Evolutionary conservation across 2,797 vertebrate genomes (phyloP).

Genomic region (Erpetoichthys calabaricus): DNA sequence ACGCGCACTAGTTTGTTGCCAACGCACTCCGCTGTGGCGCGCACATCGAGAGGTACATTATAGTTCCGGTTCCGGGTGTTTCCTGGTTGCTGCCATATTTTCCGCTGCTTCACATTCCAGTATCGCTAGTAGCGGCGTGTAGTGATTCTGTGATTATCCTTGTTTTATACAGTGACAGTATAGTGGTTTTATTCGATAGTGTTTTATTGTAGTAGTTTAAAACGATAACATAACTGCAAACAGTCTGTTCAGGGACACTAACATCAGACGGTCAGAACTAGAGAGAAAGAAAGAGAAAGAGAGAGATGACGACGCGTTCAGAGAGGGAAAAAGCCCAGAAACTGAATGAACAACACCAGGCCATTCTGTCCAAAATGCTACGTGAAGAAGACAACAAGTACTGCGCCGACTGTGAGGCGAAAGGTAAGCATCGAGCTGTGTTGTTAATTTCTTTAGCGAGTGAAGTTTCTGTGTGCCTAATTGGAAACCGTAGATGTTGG

Average conservation of each 20-base stretch:
- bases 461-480: not conserved
- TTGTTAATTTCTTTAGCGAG: not conserved
- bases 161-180: slow-evolving; percentile 7
- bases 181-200: not conserved
- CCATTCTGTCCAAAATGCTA: slow-evolving; percentile 89
- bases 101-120: slow-evolving; percentile 11
- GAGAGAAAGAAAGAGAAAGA: too few relatives aligned
- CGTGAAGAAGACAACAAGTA: slow-evolving; percentile 97
- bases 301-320: slow-evolving; percentile 79
- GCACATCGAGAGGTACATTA: too few relatives aligned
- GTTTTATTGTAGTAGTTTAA: too few relatives aligned
- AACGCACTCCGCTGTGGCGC: too few relatives aligned
- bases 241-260: not conserved
- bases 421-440: slow-evolving; percentile 48
- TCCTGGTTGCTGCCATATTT: slow-evolving; percentile 25
- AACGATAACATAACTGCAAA: not conserved
- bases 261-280: not conserved
- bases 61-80: slow-evolving; percentile 27
- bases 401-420: slow-evolving; percentile 96
- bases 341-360: slow-evolving; percentile 96
- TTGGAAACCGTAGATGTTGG: not conserved
- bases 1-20: too few relatives aligned
- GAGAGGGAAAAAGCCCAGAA: slow-evolving; percentile 93
- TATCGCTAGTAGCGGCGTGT: slow-evolving; percentile 11
- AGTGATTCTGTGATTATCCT: slow-evolving; percentile 17